phyloP scores from a whole-genome alignment of 1,140 invertebrate species.

The Vanessa tameamea region DNA sequence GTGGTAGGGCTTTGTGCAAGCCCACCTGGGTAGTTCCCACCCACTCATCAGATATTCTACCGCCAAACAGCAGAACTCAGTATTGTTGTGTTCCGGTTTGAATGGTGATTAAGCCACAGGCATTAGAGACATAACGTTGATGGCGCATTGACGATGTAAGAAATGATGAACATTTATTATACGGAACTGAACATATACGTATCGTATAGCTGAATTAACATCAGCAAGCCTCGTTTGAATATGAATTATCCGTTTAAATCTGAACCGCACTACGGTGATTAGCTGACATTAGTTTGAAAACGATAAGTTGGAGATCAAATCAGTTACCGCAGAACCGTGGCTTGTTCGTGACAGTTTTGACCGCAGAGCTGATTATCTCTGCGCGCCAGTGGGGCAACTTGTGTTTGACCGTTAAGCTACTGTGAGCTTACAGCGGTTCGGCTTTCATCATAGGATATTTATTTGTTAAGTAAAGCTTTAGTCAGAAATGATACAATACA shows the following conservation, averaged over 20 bases:
- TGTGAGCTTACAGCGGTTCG: background rate
- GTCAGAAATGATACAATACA: too few species aligned
- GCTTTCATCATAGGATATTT: background rate
- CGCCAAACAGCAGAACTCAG: too few species aligned
- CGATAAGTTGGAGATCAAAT: constrained; percentile 15
- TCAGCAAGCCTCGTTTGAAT: constrained; percentile 11
- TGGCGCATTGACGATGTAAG: too few species aligned
- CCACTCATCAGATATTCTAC: too few species aligned
- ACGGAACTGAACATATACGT: background rate
- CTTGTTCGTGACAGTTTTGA: constrained; percentile 2
- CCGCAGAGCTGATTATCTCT: background rate
- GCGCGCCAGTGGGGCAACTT: background rate
- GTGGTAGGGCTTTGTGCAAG: too few species aligned
- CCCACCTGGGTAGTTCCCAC: too few species aligned
- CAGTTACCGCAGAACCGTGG: background rate
- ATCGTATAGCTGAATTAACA: background rate
- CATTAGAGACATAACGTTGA: too few species aligned
- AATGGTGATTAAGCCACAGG: too few species aligned
- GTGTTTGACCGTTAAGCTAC: background rate
- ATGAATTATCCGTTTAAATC: constrained; percentile 7
- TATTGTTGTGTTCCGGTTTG: too few species aligned
- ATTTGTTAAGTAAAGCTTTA: too few species aligned
- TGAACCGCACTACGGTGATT: constrained; percentile 1
- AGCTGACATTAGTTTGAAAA: constrained; percentile 10
- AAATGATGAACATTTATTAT: background rate